phyloP scores from a whole-genome alignment of 92 coral and sea anemone genomes.

The Parazoanthus atlanticus region DNA sequence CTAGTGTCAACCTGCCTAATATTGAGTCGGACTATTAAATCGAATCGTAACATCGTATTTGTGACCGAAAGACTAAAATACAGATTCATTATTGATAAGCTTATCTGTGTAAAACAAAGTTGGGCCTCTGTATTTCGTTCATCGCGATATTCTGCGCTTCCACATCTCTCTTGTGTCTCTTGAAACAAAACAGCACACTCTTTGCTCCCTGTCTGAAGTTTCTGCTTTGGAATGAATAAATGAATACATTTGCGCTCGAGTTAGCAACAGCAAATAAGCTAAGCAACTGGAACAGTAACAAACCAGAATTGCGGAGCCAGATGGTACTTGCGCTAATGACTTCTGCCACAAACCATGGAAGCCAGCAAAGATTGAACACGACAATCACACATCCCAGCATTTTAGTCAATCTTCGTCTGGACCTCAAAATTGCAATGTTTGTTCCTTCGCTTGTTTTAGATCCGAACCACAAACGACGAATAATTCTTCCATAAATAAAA shows the following conservation, averaged over 20 bases:
- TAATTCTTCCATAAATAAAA: conserved; percentile 36
- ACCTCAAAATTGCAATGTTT: conserved; percentile 51
- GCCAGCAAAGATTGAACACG: conserved; percentile 76
- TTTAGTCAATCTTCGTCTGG: conserved; percentile 65
- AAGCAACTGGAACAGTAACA: conserved; percentile 45
- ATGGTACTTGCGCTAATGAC: conserved; percentile 44
- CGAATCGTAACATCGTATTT: not conserved
- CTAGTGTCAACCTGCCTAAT: too few species aligned
- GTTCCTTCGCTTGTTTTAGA: conserved; percentile 27
- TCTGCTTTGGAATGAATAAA: conserved; percentile 76
- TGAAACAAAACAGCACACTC: not conserved
- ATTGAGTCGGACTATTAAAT: too few species aligned
- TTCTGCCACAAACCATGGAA: conserved; percentile 72
- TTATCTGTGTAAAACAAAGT: not conserved
- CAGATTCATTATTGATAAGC: not conserved
- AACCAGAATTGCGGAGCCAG: conserved; percentile 21
- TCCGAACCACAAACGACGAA: conserved; percentile 53
- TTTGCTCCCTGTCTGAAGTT: conserved; percentile 54
- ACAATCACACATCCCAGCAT: conserved; percentile 63
- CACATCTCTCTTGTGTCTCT: not conserved
- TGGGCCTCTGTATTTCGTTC: not conserved
- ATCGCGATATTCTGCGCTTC: not conserved
- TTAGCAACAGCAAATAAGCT: conserved; percentile 65
- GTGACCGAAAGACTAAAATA: not conserved
- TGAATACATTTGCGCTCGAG: conserved; percentile 67